Conservation (phyloP, 2,113 vertebrate species). For the Pteropus alecto region DNA sequence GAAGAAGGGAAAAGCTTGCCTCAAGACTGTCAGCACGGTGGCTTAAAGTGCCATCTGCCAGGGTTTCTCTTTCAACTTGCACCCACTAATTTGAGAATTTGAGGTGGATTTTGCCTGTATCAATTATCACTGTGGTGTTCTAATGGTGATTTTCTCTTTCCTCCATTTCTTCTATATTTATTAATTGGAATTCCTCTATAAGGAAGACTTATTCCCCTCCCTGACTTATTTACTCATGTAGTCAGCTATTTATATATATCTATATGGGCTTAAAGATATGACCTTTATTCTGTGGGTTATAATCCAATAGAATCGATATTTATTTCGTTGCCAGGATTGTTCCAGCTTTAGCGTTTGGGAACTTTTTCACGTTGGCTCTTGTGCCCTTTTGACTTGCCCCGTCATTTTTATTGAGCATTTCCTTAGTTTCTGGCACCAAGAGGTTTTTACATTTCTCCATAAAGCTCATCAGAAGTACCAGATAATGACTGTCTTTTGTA, state of each 20-base stretch:
- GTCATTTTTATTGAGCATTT: not conserved
- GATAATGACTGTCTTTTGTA: constrained; percentile 49
- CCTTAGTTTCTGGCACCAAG: not conserved
- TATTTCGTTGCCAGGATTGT: not conserved
- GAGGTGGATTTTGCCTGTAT: not conserved
- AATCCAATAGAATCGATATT: not conserved
- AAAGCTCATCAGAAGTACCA: constrained; percentile 42
- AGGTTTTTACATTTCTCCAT: constrained; percentile 11
- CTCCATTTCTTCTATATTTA: not conserved
- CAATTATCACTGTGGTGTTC: not conserved
- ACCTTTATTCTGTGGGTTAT: not conserved
- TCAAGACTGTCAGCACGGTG: not conserved
- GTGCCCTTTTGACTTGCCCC: not conserved
- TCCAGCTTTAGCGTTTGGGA: not conserved
- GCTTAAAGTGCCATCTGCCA: not conserved
- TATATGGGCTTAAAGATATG: not conserved
- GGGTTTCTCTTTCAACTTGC: not conserved
- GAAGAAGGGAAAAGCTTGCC: not conserved
- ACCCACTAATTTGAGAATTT: not conserved
- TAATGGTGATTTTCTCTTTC: not conserved
- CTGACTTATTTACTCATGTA: not conserved
- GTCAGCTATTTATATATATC: not conserved
- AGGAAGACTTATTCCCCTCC: not conserved
- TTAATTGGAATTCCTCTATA: not conserved
- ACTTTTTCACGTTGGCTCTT: not conserved